A percentile compares a stretch with the other conserved stretches of the same genome.
Conservation (phyloP, 2,113 vertebrate species). For the Gavialis gangeticus region DNA sequence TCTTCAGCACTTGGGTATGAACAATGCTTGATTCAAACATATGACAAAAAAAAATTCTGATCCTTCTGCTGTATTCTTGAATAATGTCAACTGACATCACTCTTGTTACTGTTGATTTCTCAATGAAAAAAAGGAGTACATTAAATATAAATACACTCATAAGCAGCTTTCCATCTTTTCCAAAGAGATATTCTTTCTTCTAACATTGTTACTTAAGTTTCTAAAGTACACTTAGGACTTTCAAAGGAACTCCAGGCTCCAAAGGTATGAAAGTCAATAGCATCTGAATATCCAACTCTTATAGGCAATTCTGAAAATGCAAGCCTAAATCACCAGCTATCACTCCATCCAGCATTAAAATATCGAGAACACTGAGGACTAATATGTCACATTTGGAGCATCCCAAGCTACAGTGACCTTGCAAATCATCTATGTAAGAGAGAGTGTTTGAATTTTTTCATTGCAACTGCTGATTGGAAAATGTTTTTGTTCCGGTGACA, state of each 20-base stretch:
- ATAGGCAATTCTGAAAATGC: neutral
- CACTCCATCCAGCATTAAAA: neutral
- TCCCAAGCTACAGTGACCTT: neutral
- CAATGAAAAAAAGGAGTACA: neutral
- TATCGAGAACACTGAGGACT: neutral
- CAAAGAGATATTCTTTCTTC: neutral
- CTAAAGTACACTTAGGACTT: neutral
- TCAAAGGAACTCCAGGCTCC: neutral
- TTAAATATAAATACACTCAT: neutral
- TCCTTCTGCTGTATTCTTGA: neutral
- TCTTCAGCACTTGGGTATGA: neutral
- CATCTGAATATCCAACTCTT: neutral
- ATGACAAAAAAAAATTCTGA: neutral
- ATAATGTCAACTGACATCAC: neutral
- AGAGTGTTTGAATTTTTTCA: neutral
- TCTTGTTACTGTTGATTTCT: neutral
- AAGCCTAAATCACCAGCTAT: neutral
- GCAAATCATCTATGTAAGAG: neutral
- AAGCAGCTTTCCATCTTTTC: neutral
- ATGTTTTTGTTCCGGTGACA: neutral
- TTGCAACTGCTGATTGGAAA: neutral
- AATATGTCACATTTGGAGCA: neutral
- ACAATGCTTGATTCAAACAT: neutral
- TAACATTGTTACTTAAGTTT: neutral
- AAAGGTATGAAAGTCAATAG: neutral